Conservation (phyloP, 1,140 invertebrate species). For the Danaus plexippus region DNA sequence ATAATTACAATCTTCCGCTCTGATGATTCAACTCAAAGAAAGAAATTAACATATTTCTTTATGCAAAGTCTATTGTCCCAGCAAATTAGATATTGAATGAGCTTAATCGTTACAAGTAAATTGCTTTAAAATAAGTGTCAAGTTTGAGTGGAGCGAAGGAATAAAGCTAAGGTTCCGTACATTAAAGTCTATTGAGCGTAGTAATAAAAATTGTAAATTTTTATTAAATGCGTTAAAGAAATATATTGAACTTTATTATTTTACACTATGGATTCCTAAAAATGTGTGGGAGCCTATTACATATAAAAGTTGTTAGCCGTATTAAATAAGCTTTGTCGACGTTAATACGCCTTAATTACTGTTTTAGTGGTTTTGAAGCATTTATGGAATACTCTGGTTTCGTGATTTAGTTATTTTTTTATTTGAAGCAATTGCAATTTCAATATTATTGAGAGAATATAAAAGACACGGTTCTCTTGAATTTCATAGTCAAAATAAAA, state of each 20-base stretch:
- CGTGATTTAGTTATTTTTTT: too few species aligned
- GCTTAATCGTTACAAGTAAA: slow-evolving; percentile 43
- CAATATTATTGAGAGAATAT: too few species aligned
- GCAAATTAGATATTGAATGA: slow-evolving; percentile 52
- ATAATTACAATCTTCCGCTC: slow-evolving; percentile 66
- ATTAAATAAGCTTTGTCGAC: slow-evolving; percentile 23
- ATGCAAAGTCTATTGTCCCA: slow-evolving; percentile 54
- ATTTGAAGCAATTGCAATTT: too few species aligned
- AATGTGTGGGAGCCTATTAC: slow-evolving; percentile 8
- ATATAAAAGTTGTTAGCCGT: not conserved
- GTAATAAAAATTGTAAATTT: too few species aligned
- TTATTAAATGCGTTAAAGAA: too few species aligned
- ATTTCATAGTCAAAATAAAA: too few species aligned
- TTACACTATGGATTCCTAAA: too few species aligned
- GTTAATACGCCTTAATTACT: slow-evolving; percentile 53
- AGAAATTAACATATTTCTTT: slow-evolving; percentile 60
- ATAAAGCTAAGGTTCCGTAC: slow-evolving; percentile 1
- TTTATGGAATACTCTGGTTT: too few species aligned
- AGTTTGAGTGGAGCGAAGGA: slow-evolving; percentile 28
- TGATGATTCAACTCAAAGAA: slow-evolving; percentile 47
- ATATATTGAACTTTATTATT: too few species aligned
- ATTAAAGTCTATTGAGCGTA: too few species aligned
- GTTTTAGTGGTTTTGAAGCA: slow-evolving; percentile 29
- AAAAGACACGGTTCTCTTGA: too few species aligned
- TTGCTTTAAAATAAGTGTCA: slow-evolving; percentile 47